These are phyloP conservation scores for Acleris laterana DNA, from an alignment of 2,888 invertebrate species.

Conservation along the genomic window DNA sequence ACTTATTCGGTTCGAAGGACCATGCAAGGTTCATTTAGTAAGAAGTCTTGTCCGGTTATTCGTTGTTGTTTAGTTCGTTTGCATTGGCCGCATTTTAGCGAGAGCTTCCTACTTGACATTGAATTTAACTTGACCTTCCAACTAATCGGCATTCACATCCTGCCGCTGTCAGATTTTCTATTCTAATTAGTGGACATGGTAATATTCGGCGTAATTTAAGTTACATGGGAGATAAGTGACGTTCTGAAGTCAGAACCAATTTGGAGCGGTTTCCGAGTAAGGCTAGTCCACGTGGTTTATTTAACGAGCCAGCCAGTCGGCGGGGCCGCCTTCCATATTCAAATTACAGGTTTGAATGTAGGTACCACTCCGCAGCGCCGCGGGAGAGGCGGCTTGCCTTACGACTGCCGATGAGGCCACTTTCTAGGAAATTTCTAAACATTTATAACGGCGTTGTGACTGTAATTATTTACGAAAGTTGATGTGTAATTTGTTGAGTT, in stretches of 20 bases:
- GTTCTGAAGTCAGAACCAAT: slow-evolving; percentile 39
- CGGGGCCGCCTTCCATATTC: slow-evolving; percentile 62
- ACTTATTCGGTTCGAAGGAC: not conserved
- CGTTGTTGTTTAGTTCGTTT: no score
- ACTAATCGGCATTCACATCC: slow-evolving; percentile 5
- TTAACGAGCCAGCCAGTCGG: slow-evolving; percentile 52
- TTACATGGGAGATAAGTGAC: slow-evolving; percentile 40
- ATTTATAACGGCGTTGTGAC: slow-evolving; percentile 43
- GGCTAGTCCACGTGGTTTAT: slow-evolving; percentile 55
- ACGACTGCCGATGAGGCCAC: slow-evolving; percentile 47
- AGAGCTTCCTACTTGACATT: not conserved
- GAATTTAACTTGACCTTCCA: slow-evolving; percentile 7
- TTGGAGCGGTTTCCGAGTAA: slow-evolving; percentile 50
- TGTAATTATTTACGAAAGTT: slow-evolving; percentile 38
- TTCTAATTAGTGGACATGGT: slow-evolving; percentile 11
- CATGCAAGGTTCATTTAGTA: not conserved
- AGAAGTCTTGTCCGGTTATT: not conserved
- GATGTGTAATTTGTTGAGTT: slow-evolving; percentile 23
- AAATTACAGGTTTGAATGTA: slow-evolving; percentile 69
- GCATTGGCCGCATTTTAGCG: no score
- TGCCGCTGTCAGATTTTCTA: slow-evolving; percentile 10
- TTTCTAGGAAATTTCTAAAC: slow-evolving; percentile 63
- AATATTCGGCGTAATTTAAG: slow-evolving; percentile 7
- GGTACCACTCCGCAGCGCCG: slow-evolving; percentile 52
- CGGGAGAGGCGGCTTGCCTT: slow-evolving; percentile 50